Base-by-base conservation (phyloP, 2,797 vertebrate genomes). In the Denticeps clupeoides region DNA sequence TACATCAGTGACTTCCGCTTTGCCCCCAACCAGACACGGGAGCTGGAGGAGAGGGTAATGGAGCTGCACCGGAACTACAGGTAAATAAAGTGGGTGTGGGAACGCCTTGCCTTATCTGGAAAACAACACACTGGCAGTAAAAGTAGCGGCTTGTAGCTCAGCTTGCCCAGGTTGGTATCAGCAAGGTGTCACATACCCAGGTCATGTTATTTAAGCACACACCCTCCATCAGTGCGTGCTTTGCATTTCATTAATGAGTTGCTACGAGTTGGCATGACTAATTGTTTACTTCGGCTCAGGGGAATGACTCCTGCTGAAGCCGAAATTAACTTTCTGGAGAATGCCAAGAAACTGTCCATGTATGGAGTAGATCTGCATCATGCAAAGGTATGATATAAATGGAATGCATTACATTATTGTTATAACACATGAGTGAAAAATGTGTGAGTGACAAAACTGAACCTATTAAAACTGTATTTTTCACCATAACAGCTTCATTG, bases 281-380 rank as follows among this genome's bases (percentile, higher is more conserved):
- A 27, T 56, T 48, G 33, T 4, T 66, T 68, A 4, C 52, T 58
- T 18, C 72, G 47, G 57, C 60, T 50, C 72, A 99, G 95, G 76
- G 91, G 93, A 56, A 94, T 97, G 91, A 97, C 88, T 40, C 94
- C 95, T 0, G 93, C 93, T 15, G 92, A 97, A 68, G 94, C 95
- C 1, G 95, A 99, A 79, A 89, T 97, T 49, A 94, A 97, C 71
- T 99, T 99, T 62, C 80, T 99, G 60, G 95, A 99, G 73, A 99
- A 98, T 0, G 95, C 93, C 9, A 98, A 99, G 88, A 99, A 99
- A 70, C 81, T 99, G 33, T 98, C 95, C 56, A 99, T 99, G 95
- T 99, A 98, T 0, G 95, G 95, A 11, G 95, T 99, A 22, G 95
- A 99, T 71, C 83, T 98, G 41, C 94, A 99, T 69, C 93, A 98